These are phyloP conservation scores for Osmoderma eremita DNA, from an alignment of 2,888 invertebrate genomes.

Conservation along the genomic window DNA sequence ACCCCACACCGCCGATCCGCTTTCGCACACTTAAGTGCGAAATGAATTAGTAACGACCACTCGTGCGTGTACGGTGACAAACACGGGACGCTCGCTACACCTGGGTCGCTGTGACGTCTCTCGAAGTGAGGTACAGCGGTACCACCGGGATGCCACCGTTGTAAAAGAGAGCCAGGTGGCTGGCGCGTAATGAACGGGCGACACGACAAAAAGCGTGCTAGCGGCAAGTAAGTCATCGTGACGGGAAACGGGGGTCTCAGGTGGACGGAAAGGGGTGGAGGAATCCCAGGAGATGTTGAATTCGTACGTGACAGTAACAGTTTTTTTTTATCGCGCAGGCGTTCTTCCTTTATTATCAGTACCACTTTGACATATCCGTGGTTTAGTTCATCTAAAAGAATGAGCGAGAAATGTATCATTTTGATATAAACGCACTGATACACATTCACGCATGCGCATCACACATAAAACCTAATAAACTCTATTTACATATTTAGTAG, in stretches of 20 bases:
- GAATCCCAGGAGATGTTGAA: too few species aligned
- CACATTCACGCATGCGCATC: too few species aligned
- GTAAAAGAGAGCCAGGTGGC: constrained; percentile 44
- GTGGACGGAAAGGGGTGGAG: not conserved
- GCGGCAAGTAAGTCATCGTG: constrained; percentile 44
- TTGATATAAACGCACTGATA: too few species aligned
- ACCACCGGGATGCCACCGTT: constrained; percentile 40
- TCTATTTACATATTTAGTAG: too few species aligned
- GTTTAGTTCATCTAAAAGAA: too few species aligned
- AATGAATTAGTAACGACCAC: constrained; percentile 37
- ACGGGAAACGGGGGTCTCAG: not conserved
- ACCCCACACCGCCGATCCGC: too few species aligned
- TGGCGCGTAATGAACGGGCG: constrained; percentile 45
- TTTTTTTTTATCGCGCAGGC: too few species aligned
- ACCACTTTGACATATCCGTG: too few species aligned
- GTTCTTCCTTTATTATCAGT: too few species aligned
- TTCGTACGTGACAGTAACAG: too few species aligned
- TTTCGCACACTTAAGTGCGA: constrained; percentile 27
- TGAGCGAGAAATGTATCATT: too few species aligned
- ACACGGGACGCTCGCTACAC: not conserved
- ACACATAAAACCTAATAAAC: too few species aligned
- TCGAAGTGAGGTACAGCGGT: constrained; percentile 29
- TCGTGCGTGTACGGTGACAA: constrained; percentile 9
- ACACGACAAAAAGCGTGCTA: constrained; percentile 47
- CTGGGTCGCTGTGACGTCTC: constrained; percentile 1